phyloP scores from a whole-genome alignment of 2,797 vertebrate species.

The Graptemys geographica region DNA sequence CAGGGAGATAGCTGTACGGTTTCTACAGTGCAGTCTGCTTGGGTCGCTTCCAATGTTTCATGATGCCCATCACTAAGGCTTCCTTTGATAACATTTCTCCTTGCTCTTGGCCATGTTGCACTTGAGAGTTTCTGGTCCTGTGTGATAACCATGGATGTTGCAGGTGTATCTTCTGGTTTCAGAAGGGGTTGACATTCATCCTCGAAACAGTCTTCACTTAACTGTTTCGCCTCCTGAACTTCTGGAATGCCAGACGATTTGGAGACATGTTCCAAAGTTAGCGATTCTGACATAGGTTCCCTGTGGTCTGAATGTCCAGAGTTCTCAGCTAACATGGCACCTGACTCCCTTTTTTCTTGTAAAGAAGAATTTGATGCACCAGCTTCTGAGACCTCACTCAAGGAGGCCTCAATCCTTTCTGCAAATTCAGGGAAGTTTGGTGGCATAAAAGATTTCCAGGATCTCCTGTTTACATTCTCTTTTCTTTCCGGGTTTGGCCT shows the following conservation, averaged over 20 bases:
- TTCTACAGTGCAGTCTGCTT: conserved; percentile 79
- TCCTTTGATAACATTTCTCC: conserved; percentile 80
- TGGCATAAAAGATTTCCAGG: conserved; percentile 98
- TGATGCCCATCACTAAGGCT: conserved; percentile 76
- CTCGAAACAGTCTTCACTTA: conserved; percentile 56
- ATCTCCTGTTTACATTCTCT: conserved; percentile 95
- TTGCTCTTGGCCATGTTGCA: conserved; percentile 84
- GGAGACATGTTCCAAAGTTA: conserved; percentile 79
- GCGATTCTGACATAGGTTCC: conserved; percentile 72
- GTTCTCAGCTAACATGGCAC: conserved; percentile 78
- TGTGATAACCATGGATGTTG: not conserved
- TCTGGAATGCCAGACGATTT: conserved; percentile 66
- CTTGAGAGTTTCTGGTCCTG: conserved; percentile 76
- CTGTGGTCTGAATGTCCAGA: conserved; percentile 56
- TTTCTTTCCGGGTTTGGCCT: conserved; percentile 84
- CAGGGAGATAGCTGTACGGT: conserved; percentile 91
- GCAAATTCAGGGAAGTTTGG: conserved; percentile 96
- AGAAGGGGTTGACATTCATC: conserved; percentile 75
- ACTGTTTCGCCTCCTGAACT: conserved; percentile 63
- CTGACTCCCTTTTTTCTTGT: conserved; percentile 89
- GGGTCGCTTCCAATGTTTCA: conserved; percentile 78
- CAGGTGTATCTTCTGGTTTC: conserved; percentile 44
- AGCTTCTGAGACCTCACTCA: conserved; percentile 86
- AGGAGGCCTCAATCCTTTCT: conserved; percentile 91
- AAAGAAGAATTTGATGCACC: conserved; percentile 82